Percentiles rank a stretch among this genome's conserved stretches.
Evolutionary conservation across 2,113 vertebrate genomes (phyloP).

Genomic region (Delphinus delphis): DNA sequence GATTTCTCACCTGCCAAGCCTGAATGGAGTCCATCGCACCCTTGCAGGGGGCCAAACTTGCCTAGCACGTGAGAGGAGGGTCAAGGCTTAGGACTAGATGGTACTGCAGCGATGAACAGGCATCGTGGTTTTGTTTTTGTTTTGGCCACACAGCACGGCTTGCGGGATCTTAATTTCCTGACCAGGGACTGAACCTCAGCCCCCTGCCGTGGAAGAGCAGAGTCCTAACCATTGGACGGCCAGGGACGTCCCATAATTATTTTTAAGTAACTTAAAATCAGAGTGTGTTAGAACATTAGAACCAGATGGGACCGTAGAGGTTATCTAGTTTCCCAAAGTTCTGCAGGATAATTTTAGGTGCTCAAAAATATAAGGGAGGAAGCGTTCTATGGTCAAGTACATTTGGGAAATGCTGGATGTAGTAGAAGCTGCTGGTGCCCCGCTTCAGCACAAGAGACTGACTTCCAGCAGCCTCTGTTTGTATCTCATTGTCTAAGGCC

Average conservation of each 20-base stretch:
- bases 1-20: too few relatives aligned
- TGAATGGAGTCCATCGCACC: background rate
- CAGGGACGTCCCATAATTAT: background rate
- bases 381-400: background rate
- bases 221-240: background rate
- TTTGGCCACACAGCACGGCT: background rate
- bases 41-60: background rate
- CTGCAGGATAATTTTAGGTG: background rate
- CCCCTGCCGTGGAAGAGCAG: background rate
- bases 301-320: background rate
- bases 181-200: background rate
- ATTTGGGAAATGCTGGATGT: background rate
- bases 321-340: background rate
- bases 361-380: background rate
- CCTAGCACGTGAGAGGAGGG: rapidly evolving
- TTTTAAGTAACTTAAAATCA: constrained; percentile 9
- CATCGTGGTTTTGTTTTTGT: background rate
- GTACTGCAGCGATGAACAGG: background rate
- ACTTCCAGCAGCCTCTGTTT: background rate
- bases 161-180: background rate
- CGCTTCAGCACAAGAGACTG: background rate
- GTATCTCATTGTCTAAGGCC: background rate
- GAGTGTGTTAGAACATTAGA: background rate
- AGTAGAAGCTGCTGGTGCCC: background rate
- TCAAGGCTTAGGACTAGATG: background rate